Evolutionary conservation across 2,888 invertebrate genomes (phyloP).

Genomic region (Drosophila kambysellisi): DNA sequence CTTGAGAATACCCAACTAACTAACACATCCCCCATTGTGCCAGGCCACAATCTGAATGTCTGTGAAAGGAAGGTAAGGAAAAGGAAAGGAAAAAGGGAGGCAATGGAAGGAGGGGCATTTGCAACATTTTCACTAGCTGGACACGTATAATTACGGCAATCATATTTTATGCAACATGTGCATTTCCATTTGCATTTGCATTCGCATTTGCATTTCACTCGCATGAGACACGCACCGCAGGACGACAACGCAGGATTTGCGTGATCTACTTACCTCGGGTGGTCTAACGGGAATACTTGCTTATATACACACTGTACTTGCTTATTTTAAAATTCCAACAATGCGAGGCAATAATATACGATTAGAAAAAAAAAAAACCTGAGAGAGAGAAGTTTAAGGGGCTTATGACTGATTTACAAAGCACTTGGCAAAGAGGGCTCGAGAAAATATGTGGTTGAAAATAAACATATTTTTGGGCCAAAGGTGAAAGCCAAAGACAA

Average conservation of each 20-base stretch:
- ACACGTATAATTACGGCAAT: constrained; percentile 55
- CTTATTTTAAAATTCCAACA: constrained; percentile 12
- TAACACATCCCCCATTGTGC: constrained; percentile 21
- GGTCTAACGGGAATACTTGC: not conserved
- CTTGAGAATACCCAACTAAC: not conserved
- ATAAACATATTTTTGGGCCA: constrained; percentile 32
- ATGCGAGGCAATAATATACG: constrained; percentile 32
- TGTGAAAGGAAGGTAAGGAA: not conserved
- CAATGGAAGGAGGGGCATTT: constrained; percentile 13
- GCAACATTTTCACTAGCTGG: constrained; percentile 37
- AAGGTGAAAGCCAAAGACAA: constrained; percentile 41
- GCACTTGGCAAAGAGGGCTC: not conserved
- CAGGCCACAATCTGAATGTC: constrained; percentile 8
- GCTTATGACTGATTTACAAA: constrained; percentile 22
- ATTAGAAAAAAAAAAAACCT: constrained; percentile 24
- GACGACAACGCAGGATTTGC: constrained; percentile 38
- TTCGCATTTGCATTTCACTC: constrained; percentile 38
- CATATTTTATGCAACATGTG: constrained; percentile 58
- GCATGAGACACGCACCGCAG: constrained; percentile 47
- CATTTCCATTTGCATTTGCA: constrained; percentile 39
- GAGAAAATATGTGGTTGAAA: constrained; percentile 48
- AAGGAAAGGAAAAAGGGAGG: too few relatives aligned
- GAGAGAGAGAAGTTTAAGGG: not conserved
- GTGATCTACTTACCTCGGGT: constrained; percentile 36
- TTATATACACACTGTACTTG: not conserved